Conservation (phyloP, 2,113 vertebrate species). For the Heterochromis multidens region DNA sequence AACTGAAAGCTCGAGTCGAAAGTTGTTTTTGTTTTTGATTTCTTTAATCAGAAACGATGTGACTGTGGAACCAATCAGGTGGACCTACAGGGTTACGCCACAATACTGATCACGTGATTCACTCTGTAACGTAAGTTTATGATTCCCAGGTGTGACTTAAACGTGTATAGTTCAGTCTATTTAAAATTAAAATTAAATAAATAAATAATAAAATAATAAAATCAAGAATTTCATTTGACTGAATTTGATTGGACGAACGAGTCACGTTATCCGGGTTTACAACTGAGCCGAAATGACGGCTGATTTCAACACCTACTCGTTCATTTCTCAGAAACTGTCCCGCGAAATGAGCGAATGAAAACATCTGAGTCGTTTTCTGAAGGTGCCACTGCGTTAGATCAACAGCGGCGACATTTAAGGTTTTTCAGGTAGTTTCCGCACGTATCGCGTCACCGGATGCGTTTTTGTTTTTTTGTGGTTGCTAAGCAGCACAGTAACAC, state of each 20-base stretch:
- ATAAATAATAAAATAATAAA: too few relatives aligned
- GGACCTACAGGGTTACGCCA: too few relatives aligned
- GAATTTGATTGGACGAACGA: neutral
- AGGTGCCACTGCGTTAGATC: neutral
- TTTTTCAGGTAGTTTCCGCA: neutral
- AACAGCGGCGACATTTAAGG: rapidly evolving
- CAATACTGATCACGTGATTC: too few relatives aligned
- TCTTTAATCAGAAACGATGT: too few relatives aligned
- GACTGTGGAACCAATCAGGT: too few relatives aligned
- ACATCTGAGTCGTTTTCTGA: neutral
- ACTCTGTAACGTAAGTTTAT: too few relatives aligned
- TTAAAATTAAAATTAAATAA: neutral
- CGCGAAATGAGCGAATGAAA: neutral
- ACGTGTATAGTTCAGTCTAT: too few relatives aligned
- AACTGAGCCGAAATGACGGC: neutral
- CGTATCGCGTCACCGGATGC: too few relatives aligned
- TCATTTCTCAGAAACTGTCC: rapidly evolving
- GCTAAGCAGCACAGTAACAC: neutral
- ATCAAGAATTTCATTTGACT: rapidly evolving
- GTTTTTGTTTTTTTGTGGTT: neutral
- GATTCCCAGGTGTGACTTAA: too few relatives aligned
- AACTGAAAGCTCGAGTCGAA: neutral
- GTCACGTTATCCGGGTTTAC: neutral
- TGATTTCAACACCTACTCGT: rapidly evolving
- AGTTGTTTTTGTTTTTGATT: too few relatives aligned